Conservation (phyloP, 2,888 invertebrate genomes). For the Masnerella sp. region DNA sequence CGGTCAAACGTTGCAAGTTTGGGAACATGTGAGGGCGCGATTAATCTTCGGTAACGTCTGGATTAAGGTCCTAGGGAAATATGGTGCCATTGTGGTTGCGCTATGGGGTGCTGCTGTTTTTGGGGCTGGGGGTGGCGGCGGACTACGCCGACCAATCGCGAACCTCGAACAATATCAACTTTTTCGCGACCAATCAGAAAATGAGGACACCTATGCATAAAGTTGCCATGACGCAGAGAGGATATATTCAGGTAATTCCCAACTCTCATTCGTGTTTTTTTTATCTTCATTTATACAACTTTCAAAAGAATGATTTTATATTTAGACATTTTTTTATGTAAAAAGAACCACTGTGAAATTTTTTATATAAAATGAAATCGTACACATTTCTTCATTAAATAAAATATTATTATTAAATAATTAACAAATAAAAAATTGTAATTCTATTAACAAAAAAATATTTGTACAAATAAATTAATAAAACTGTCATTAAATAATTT, state of each 20-base stretch:
- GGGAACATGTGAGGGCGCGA: conserved; percentile 14
- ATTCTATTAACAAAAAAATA: no score
- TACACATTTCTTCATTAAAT: no score
- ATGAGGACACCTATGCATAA: conserved; percentile 79
- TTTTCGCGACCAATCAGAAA: conserved; percentile 6
- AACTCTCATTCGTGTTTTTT: conserved; percentile 9
- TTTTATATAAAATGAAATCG: no score
- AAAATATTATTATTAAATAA: no score
- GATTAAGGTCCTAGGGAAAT: not conserved
- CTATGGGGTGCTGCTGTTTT: conserved; percentile 6
- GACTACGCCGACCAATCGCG: conserved; percentile 15
- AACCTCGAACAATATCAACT: not conserved
- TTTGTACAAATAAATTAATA: no score
- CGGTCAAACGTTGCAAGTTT: no score
- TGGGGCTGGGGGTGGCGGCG: conserved; percentile 7
- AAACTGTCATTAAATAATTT: no score
- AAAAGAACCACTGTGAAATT: no score
- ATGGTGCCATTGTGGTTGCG: conserved; percentile 21
- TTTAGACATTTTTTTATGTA: no score
- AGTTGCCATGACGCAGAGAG: conserved; percentile 83
- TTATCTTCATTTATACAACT: not conserved
- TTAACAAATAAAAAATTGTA: no score
- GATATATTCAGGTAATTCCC: conserved; percentile 83
- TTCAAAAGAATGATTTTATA: no score
- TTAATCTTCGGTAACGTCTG: conserved; percentile 16